Evolutionary conservation across 2,888 invertebrate species (phyloP).

Genomic region (Ellobium chinense): DNA sequence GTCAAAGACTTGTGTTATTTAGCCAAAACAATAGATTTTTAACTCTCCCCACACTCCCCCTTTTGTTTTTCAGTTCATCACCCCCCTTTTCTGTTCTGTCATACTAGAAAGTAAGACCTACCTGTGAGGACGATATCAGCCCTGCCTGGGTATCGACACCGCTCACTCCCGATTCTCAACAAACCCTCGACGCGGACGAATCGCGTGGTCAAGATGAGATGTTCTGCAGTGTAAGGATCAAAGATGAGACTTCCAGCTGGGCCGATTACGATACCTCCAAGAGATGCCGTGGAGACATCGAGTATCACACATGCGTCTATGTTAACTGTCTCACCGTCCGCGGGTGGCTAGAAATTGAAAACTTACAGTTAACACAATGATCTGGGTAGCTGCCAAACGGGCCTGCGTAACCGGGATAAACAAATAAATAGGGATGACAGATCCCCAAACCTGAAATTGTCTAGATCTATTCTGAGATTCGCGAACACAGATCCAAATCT

Average conservation of each 20-base stretch:
- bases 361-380: too few relatives aligned
- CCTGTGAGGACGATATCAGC: slow-evolving; percentile 19
- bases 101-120: background rate
- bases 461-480: too few relatives aligned
- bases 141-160: slow-evolving; percentile 15
- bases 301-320: slow-evolving; percentile 9
- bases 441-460: too few relatives aligned
- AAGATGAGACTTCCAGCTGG: background rate
- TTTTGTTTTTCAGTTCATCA: too few relatives aligned
- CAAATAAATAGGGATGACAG: too few relatives aligned
- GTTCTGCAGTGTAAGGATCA: background rate
- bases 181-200: slow-evolving; percentile 14
- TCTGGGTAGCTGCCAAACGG: too few relatives aligned
- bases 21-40: too few relatives aligned
- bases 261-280: background rate
- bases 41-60: too few relatives aligned
- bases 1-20: too few relatives aligned
- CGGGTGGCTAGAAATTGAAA: slow-evolving; percentile 13
- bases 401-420: too few relatives aligned
- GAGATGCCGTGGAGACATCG: background rate
- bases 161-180: slow-evolving; percentile 8
- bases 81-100: too few relatives aligned
- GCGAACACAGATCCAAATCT: too few relatives aligned
- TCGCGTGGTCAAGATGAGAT: background rate
- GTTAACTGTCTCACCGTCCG: background rate